Percentiles rank a stretch among this genome's conserved stretches.
Conservation (phyloP, 2,797 vertebrate species). For the Acrossocheilus fasciatus region DNA sequence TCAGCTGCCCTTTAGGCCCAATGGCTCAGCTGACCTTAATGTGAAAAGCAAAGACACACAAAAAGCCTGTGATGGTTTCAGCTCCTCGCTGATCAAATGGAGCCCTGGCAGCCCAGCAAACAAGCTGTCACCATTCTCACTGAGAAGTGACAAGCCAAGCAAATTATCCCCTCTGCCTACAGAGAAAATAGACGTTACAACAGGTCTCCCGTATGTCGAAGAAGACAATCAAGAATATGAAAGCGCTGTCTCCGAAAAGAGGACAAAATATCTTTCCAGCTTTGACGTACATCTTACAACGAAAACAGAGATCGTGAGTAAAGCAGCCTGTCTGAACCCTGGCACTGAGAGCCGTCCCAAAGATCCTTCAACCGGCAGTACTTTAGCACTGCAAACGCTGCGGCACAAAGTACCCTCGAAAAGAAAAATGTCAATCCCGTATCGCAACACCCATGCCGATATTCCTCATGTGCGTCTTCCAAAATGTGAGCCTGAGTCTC, state of each 20-base stretch:
- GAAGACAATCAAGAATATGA: conserved; percentile 80
- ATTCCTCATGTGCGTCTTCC: conserved; percentile 85
- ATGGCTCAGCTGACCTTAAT: conserved; percentile 78
- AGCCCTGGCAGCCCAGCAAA: conserved; percentile 79
- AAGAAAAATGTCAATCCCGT: conserved; percentile 79
- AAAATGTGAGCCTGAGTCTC: conserved; percentile 82
- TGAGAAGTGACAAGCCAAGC: conserved; percentile 82
- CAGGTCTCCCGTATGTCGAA: conserved; percentile 83
- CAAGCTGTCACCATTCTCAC: conserved; percentile 77
- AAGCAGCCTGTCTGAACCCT: conserved; percentile 77
- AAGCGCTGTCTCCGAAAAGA: conserved; percentile 81
- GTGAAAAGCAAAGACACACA: conserved; percentile 81
- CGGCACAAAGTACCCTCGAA: conserved; percentile 70
- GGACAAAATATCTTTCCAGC: conserved; percentile 78
- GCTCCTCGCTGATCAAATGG: conserved; percentile 78
- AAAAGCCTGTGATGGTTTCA: conserved; percentile 82
- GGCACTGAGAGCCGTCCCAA: conserved; percentile 76
- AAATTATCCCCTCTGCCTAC: conserved; percentile 80
- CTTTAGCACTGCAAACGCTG: conserved; percentile 76
- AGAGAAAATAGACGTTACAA: conserved; percentile 82
- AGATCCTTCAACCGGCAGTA: conserved; percentile 72
- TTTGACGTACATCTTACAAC: conserved; percentile 78
- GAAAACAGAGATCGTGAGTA: conserved; percentile 80
- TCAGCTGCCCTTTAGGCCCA: conserved; percentile 70
- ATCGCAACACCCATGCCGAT: conserved; percentile 86